These are phyloP conservation scores for Brachyrhaphis roseni DNA, from an alignment of 2,797 vertebrate genomes.

Conservation along the genomic window DNA sequence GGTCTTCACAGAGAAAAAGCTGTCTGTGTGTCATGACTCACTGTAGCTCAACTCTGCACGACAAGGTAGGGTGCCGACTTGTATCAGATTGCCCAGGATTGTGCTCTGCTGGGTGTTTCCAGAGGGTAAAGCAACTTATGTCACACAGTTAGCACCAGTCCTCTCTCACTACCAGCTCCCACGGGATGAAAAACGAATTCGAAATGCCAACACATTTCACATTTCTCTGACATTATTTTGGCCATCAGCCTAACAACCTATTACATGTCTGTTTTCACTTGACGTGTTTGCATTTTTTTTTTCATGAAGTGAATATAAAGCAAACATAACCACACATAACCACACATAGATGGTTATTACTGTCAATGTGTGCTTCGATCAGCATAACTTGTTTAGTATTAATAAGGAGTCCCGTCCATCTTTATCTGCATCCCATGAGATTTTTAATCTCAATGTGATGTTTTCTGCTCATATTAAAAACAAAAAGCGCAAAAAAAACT, in stretches of 20 bases:
- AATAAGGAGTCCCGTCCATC: neutral
- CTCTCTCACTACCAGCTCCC: slow-evolving; percentile 19
- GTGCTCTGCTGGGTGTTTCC: slow-evolving; percentile 46
- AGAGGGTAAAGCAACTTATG: slow-evolving; percentile 29
- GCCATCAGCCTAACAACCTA: slow-evolving; percentile 35
- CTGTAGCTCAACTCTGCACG: slow-evolving; percentile 47
- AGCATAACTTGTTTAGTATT: neutral
- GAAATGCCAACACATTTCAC: slow-evolving; percentile 55
- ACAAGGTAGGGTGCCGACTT: slow-evolving; percentile 47
- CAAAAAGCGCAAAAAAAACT: neutral
- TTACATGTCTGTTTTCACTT: slow-evolving; percentile 15
- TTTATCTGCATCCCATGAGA: neutral
- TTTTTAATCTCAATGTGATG: neutral
- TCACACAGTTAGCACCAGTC: slow-evolving; percentile 19
- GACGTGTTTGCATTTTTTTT: slow-evolving; percentile 23
- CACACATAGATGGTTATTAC: neutral
- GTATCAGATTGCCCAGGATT: slow-evolving; percentile 57
- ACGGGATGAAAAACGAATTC: slow-evolving; percentile 38
- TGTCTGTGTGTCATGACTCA: slow-evolving; percentile 64
- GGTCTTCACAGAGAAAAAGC: slow-evolving; percentile 46
- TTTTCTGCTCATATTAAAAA: neutral
- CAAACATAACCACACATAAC: neutral
- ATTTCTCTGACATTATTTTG: slow-evolving; percentile 40
- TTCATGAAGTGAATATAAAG: slow-evolving; percentile 16
- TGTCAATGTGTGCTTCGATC: neutral